Evolutionary conservation across 2,113 vertebrate genomes (phyloP).

Genomic region (Solea senegalensis): DNA sequence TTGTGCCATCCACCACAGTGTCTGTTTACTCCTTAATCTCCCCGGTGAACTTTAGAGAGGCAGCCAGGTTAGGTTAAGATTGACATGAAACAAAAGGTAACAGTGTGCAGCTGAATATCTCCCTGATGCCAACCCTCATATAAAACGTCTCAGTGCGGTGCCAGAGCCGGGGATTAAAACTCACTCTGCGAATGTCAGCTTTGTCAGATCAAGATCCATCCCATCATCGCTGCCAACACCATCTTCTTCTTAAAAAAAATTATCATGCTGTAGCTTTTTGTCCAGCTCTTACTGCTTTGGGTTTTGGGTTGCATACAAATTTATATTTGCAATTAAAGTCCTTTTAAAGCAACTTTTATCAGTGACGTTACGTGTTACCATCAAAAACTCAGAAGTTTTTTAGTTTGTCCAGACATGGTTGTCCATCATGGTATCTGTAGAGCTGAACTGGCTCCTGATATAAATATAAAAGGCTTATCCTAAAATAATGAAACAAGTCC

Average conservation of each 20-base stretch:
- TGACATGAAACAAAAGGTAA: conserved; percentile 44
- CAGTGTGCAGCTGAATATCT: conserved; percentile 50
- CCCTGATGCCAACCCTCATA: conserved; percentile 20
- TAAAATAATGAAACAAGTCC: no score
- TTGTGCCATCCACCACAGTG: conserved; percentile 19
- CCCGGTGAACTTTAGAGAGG: conserved; percentile 19
- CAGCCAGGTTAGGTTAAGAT: conserved; percentile 32
- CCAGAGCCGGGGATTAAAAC: conserved; percentile 62
- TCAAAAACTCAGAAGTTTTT: no score
- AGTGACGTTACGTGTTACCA: no score
- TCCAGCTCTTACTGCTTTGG: conserved; percentile 3
- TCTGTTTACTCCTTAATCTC: conserved; percentile 37
- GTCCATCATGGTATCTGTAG: no score
- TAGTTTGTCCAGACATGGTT: no score
- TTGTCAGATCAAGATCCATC: conserved; percentile 45
- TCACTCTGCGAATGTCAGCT: conserved; percentile 60
- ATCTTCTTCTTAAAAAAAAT: conserved; percentile 36
- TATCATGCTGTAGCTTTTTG: conserved; percentile 15
- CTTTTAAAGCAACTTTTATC: no score
- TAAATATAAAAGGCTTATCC: no score
- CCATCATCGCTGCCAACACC: conserved; percentile 19
- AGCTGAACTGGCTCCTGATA: no score
- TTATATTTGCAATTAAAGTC: no score
- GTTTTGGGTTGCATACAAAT: not conserved
- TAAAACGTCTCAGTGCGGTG: conserved; percentile 29